Conservation (phyloP, 2,113 vertebrate genomes). For the Upupa epops region DNA sequence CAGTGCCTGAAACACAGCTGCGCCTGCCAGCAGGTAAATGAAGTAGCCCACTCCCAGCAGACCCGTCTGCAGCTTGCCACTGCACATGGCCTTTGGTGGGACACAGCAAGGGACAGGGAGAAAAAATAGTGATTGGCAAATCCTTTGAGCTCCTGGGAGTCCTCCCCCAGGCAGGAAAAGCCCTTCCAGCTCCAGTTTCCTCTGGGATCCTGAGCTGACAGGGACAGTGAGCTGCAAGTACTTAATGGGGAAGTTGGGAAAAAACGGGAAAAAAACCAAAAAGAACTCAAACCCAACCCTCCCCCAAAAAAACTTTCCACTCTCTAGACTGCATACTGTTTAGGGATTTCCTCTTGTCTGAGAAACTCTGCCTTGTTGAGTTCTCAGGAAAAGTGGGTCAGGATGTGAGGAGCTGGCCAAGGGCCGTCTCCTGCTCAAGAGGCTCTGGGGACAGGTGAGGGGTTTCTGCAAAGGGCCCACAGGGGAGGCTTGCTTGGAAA, state of each 20-base stretch:
- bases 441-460: constrained; percentile 8
- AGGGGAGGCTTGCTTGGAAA: not conserved
- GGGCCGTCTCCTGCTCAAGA: not conserved
- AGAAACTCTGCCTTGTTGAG: constrained; percentile 30
- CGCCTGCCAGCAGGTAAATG: constrained; percentile 60
- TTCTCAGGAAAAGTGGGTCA: constrained; percentile 47
- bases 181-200: not conserved
- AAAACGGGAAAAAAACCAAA: not conserved
- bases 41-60: constrained; percentile 40
- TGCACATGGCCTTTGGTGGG: not conserved
- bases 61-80: constrained; percentile 14
- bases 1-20: constrained; percentile 65
- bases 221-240: not conserved
- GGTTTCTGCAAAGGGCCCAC: not conserved
- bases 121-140: not conserved
- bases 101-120: not conserved
- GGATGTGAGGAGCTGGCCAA: constrained; percentile 5
- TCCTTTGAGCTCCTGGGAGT: not conserved
- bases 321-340: not conserved
- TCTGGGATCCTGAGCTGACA: not conserved
- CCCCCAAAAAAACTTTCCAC: not conserved
- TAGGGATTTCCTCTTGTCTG: constrained; percentile 46
- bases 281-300: not conserved
- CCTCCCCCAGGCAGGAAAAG: not conserved
- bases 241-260: not conserved